These are phyloP conservation scores for Marmota monax DNA, from an alignment of 2,113 vertebrate species.

Conservation along the genomic window DNA sequence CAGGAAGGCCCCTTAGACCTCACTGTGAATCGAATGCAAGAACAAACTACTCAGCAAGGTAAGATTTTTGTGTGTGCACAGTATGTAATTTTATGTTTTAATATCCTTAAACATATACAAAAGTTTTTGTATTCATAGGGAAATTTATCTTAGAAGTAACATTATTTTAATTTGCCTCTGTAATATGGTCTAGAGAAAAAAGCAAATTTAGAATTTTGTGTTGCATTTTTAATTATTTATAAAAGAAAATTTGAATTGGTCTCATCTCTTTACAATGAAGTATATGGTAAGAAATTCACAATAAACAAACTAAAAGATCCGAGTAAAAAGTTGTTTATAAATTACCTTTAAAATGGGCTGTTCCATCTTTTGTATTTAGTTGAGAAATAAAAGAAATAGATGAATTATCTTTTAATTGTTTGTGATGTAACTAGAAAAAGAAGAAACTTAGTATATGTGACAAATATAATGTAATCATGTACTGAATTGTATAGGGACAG, in stretches of 20 bases:
- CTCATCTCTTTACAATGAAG: slow-evolving; percentile 21
- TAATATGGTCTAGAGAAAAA: slow-evolving; percentile 24
- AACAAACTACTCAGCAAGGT: slow-evolving; percentile 94
- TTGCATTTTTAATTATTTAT: slow-evolving; percentile 49
- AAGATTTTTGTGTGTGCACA: slow-evolving; percentile 57
- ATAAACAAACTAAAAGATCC: neutral
- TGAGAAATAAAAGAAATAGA: slow-evolving; percentile 7
- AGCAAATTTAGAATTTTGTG: neutral
- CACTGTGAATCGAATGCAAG: slow-evolving; percentile 94
- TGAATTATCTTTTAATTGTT: neutral
- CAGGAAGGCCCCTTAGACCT: slow-evolving; percentile 97
- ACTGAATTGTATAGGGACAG: neutral
- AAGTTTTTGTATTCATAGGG: neutral
- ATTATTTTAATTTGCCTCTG: neutral
- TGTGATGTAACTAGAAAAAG: slow-evolving; percentile 36
- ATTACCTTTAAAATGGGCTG: neutral
- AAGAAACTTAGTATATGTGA: slow-evolving; percentile 2
- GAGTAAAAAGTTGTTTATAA: slow-evolving; percentile 3
- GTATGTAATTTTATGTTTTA: slow-evolving; percentile 24
- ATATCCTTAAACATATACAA: neutral
- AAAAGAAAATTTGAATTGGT: slow-evolving; percentile 41
- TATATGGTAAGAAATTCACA: neutral
- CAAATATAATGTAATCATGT: neutral
- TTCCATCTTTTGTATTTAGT: slow-evolving; percentile 41
- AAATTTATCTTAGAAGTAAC: neutral